Percentiles rank a stretch among this genome's conserved stretches.
phyloP scores from a whole-genome alignment of 2,797 vertebrate genomes.

The Anguilla obscura region DNA sequence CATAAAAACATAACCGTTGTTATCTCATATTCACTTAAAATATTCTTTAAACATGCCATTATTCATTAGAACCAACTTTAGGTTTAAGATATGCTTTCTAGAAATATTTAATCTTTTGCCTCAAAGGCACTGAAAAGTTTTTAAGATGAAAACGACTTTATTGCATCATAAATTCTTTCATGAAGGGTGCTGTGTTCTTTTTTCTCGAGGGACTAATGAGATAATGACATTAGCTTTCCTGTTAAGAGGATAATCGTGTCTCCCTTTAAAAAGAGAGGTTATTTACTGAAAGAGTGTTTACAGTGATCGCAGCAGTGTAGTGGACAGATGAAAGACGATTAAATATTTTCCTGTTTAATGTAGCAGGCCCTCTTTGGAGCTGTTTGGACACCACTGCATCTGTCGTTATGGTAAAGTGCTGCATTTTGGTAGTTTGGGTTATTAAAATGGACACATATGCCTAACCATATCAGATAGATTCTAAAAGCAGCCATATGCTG shows the following conservation, averaged over 20 bases:
- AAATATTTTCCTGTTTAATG: slow-evolving; percentile 31
- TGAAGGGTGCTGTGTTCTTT: slow-evolving; percentile 8
- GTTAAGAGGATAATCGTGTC: slow-evolving; percentile 34
- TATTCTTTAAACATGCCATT: neutral
- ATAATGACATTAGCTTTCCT: slow-evolving; percentile 27
- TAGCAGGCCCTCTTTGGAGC: slow-evolving; percentile 24
- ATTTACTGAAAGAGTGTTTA: slow-evolving; percentile 32
- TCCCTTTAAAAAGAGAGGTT: slow-evolving; percentile 33
- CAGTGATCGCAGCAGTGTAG: slow-evolving; percentile 4
- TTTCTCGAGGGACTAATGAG: slow-evolving; percentile 31
- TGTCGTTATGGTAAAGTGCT: slow-evolving; percentile 10
- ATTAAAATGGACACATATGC: slow-evolving; percentile 25
- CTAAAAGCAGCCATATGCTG: slow-evolving; percentile 11
- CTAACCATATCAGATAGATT: slow-evolving; percentile 19
- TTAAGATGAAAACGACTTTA: neutral
- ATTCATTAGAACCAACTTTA: neutral
- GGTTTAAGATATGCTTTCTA: neutral
- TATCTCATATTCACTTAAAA: neutral
- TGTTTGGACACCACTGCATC: slow-evolving; percentile 21
- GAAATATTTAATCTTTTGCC: neutral
- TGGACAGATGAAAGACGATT: slow-evolving; percentile 29
- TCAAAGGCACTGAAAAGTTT: slow-evolving; percentile 12
- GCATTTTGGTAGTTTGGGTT: slow-evolving; percentile 10
- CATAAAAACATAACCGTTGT: neutral
- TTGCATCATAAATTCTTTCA: slow-evolving; percentile 17